phyloP scores from a whole-genome alignment of 2,113 vertebrate genomes.

The Gymnocephalus cernua region DNA sequence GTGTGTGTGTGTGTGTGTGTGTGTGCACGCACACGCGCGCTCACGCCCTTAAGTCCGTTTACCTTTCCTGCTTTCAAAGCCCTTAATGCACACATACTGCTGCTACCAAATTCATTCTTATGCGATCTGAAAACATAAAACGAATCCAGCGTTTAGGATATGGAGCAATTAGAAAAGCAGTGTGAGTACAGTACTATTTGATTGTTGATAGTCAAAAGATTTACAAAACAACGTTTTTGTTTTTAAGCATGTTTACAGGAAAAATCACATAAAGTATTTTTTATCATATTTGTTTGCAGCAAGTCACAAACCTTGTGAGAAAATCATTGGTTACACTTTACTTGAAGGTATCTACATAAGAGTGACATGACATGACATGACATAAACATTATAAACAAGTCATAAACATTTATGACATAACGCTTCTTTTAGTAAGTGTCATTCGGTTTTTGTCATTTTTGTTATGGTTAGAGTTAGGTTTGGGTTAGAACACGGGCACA shows the following conservation, averaged over 20 bases:
- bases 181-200: not conserved
- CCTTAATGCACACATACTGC: constrained; percentile 56
- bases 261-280: not conserved
- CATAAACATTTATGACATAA: too few species aligned
- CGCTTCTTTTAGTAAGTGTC: too few species aligned
- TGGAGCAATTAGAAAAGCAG: not conserved
- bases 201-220: not conserved
- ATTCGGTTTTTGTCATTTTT: too few species aligned
- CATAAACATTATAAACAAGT: too few species aligned
- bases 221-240: not conserved
- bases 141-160: not conserved
- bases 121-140: constrained; percentile 7
- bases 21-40: too few species aligned
- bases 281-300: not conserved
- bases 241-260: not conserved
- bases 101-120: constrained; percentile 42
- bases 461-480: too few species aligned
- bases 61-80: constrained; percentile 57
- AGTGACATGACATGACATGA: too few species aligned
- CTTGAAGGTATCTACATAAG: too few species aligned
- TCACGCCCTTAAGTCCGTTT: constrained; percentile 67
- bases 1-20: constrained; percentile 31
- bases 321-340: too few species aligned
- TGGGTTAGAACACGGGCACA: too few species aligned
- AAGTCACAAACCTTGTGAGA: not conserved